Base-by-base conservation (phyloP, 2,113 vertebrate species). In the Tursiops truncatus region DNA sequence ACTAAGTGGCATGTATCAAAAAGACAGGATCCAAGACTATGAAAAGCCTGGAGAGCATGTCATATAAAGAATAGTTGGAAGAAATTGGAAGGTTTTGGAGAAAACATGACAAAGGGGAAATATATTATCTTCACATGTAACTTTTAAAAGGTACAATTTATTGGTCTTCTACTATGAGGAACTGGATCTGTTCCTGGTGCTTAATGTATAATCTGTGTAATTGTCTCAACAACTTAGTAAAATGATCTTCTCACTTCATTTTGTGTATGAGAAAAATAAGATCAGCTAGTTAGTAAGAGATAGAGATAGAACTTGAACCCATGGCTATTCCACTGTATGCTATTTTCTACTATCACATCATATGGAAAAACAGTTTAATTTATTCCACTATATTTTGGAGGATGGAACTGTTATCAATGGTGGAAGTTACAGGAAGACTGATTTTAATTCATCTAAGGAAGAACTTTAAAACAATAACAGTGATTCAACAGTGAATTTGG, bases 221-320 rank as follows among this genome's bases (percentile, higher is more conserved):
- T 73, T 80, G 28, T 71, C 31, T 89, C 65, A 76, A 53, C 71
- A 83, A 70, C 18, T 41, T 85, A 41, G 28, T 18, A 94, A 74
- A 31, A 84, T 94, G 71, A n/a, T 71, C 23, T 80, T 89, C 79
- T 74, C 36, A 44, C n/a, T 86, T 4, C 13, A 84, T 36, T 96
- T 85, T 85, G 36, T 50, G 41, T 80, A 38, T 67, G 70, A 92
- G 47, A 94, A 79, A 88, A 94, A 65, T 86, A 90, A 91, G 33
- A 8, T 63, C 36, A 82, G 56, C 31, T 62, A 81, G n/a, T 76
- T 38, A 96, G 26, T 77, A 68, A 68, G 68, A 62, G 31, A 62
- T 2, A 76, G 73, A 60, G 44, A 74, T 38, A 67, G n/a, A 58
- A 68, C 21, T 86, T 90, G 17, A 85, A 50, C 10, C 21, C 26